These are phyloP conservation scores for Takifugu bimaculatus DNA, from an alignment of 2,113 vertebrate genomes.

Conservation along the genomic window DNA sequence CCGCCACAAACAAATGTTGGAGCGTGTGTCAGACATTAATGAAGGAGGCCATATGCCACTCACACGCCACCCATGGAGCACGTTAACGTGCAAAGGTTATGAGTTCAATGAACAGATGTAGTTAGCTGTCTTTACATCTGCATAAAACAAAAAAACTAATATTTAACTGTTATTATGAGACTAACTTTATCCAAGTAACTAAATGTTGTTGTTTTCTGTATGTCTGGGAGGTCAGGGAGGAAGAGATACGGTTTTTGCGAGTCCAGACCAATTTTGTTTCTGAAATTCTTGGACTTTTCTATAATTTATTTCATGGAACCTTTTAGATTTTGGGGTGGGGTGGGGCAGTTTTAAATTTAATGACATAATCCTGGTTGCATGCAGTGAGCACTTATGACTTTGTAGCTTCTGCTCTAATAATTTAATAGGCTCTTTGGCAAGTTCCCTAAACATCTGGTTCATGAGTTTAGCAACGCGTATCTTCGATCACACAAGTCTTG, in stretches of 20 bases:
- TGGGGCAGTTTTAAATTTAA: not conserved
- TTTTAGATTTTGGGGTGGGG: too few relatives aligned
- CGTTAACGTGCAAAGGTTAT: conserved; percentile 6
- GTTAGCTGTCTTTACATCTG: too few relatives aligned
- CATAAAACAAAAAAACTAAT: not conserved
- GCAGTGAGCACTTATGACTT: conserved; percentile 2
- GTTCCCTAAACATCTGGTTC: conserved; percentile 15
- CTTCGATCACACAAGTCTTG: not conserved
- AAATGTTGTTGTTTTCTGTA: too few relatives aligned
- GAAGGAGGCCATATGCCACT: conserved; percentile 37
- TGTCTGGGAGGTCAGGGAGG: too few relatives aligned
- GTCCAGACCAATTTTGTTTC: too few relatives aligned
- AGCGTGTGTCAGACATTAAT: conserved; percentile 19
- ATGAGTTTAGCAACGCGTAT: not conserved
- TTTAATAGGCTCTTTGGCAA: conserved; percentile 5
- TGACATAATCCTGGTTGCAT: not conserved
- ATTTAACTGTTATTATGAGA: not conserved
- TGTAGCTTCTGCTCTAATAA: conserved; percentile 18
- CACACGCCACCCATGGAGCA: conserved; percentile 16
- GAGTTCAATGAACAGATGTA: not conserved
- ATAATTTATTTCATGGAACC: too few relatives aligned
- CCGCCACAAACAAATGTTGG: conserved; percentile 19
- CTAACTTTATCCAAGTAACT: too few relatives aligned
- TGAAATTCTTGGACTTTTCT: not conserved
- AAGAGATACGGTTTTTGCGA: too few relatives aligned